A percentile compares a stretch with the other conserved stretches of the same genome.
Conservation (phyloP, 2,888 invertebrate genomes). For the Clitarchus hookeri region DNA sequence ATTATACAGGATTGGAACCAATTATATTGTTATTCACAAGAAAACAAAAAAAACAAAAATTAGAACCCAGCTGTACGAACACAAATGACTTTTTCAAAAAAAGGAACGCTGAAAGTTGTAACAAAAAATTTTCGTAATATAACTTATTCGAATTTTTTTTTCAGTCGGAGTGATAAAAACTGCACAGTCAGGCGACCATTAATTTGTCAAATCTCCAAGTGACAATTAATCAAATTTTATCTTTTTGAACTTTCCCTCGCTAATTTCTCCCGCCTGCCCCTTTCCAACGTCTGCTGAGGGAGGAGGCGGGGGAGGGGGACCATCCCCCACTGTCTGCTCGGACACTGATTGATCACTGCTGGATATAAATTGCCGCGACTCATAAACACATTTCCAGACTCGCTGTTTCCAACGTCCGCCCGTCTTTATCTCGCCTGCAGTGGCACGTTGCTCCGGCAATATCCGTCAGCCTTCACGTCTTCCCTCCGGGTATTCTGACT, state of each 20-base stretch:
- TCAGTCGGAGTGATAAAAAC: not conserved
- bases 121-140: not conserved
- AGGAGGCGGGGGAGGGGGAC: not conserved
- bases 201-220: no score
- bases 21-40: no score
- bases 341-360: conserved; percentile 14
- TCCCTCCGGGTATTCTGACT: not conserved
- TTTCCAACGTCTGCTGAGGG: not conserved
- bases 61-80: no score
- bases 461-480: not conserved
- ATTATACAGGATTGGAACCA: no score
- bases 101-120: not conserved
- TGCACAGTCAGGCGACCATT: not conserved
- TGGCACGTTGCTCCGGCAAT: no score
- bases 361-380: not conserved
- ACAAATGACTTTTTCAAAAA: no score
- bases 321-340: not conserved
- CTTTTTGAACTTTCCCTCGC: conserved; percentile 6
- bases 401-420: not conserved
- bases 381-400: conserved; percentile 7
- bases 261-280: not conserved
- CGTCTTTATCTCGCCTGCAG: not conserved
- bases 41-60: no score
- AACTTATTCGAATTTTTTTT: not conserved
- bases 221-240: not conserved